Evolutionary conservation across 2,888 invertebrate genomes (phyloP), one percentile per base, ranked within the genome.

Genomic region (Andrena bicolor): DNA sequence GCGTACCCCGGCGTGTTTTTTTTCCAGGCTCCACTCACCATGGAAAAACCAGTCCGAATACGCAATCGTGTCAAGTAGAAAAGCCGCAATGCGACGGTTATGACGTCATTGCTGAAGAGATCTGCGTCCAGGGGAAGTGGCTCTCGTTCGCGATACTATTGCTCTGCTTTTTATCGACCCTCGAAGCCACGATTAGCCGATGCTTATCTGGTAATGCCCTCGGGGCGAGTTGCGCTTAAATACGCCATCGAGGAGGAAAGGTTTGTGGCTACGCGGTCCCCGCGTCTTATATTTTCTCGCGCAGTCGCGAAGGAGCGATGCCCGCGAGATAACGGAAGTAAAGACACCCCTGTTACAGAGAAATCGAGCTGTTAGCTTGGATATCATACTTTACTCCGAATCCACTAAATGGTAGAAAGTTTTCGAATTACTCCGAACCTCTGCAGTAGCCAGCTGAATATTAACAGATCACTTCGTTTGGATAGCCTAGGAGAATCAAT

Each of bases 51-150:
- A 75, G 79, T 76, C 65, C 70, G 69, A 53, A 84, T 79, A 83
- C 83, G 83, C 83, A 84, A 83, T 64, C 79, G 79, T 84, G 83
- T 84, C 83, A 83, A 84, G 83, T 76, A 76, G 83, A 58, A 82
- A 84, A 82, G 72, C 83, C 75, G 83, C 83, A 84, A 73, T 84
- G 83, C 83, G 83, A 82, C 83, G 76, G 20, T 23, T 41, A 66
- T 72, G 83, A 84, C 83, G 83, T 84, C 83, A 82, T 51, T 65
- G 61, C 69, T 72, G 79, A 82, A 83, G 73, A 83, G 82, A 75
- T 53, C 68, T 60, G 69, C 79, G 82, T 83, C 32, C 71, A 61
- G 72, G 75, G 20, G 69, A 49, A 28, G 63, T 26, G 71, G 23
- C 63, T 65, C 35, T 58, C 30, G 70, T 56, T 75, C 64, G n/a